Evolutionary conservation across 2,113 vertebrate genomes (phyloP).

Genomic region (Arenaria interpres): DNA sequence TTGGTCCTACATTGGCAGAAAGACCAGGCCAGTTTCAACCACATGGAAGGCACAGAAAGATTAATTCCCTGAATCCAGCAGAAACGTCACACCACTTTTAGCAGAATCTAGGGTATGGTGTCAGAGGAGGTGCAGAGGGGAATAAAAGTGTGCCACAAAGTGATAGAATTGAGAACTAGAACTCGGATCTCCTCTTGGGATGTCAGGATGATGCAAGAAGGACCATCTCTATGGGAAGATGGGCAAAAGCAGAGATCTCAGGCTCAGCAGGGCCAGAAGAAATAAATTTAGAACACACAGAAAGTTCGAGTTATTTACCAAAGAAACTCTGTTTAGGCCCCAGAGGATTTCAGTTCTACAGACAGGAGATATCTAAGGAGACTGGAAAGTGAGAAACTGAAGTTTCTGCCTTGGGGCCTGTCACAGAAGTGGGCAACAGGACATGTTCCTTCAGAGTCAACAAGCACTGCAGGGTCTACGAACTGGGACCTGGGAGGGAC

Average conservation of each 20-base stretch:
- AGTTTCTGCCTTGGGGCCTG: not conserved
- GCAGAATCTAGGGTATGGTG: not conserved
- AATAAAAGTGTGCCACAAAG: not conserved
- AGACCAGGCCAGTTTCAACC: not conserved
- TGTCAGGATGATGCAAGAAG: not conserved
- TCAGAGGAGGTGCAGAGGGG: not conserved
- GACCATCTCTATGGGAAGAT: not conserved
- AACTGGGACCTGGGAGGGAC: not conserved
- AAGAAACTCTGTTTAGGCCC: not conserved
- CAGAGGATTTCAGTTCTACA: not conserved
- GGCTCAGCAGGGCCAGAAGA: not conserved
- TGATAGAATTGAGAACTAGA: not conserved
- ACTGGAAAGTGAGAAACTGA: not conserved
- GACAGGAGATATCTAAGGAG: not conserved
- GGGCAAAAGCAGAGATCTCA: not conserved
- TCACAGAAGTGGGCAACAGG: not conserved
- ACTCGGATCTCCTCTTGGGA: not conserved
- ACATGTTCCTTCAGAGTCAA: not conserved
- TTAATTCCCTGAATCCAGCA: not conserved
- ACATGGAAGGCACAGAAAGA: not conserved
- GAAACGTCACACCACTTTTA: not conserved
- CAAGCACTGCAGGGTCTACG: rapidly evolving
- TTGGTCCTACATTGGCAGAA: not conserved
- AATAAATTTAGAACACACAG: not conserved
- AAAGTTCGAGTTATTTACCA: not conserved